These are phyloP conservation scores for Pedicia rivosa DNA, from an alignment of 2,888 invertebrate genomes.

Conservation along the genomic window DNA sequence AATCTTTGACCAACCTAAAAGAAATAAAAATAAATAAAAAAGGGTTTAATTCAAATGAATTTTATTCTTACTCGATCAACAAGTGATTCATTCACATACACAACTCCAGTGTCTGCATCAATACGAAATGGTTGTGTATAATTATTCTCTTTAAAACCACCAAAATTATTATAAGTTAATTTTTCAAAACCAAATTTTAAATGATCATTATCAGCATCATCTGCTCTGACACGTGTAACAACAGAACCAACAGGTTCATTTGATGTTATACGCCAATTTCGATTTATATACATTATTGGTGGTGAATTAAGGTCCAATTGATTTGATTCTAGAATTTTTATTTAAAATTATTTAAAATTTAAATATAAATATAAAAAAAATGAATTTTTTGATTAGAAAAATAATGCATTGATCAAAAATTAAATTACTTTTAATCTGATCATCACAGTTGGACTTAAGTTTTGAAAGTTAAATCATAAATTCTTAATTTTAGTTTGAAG, in stretches of 20 bases:
- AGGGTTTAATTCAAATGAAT: not conserved
- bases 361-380: not conserved
- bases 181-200: slow-evolving; percentile 56
- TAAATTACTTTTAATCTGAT: too few species aligned
- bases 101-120: slow-evolving; percentile 55
- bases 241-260: slow-evolving; percentile 53
- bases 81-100: slow-evolving; percentile 64
- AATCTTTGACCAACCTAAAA: slow-evolving; percentile 48
- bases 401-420: too few species aligned
- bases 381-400: not conserved
- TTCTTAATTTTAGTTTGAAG: too few species aligned
- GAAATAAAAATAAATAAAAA: slow-evolving; percentile 13
- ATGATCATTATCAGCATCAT: slow-evolving; percentile 43
- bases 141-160: too few species aligned
- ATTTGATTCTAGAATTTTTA: slow-evolving; percentile 18
- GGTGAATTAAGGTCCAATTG: slow-evolving; percentile 31
- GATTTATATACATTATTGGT: slow-evolving; percentile 48
- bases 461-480: too few species aligned
- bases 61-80: slow-evolving; percentile 47
- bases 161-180: slow-evolving; percentile 21
- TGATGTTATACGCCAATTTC: slow-evolving; percentile 61
- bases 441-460: too few species aligned
- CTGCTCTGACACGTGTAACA: slow-evolving; percentile 52
- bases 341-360: too few species aligned
- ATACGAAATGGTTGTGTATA: slow-evolving; percentile 57